Percentiles rank a stretch among this genome's conserved stretches.
These are phyloP conservation scores for Seriola dumerili DNA, from an alignment of 2,113 vertebrate genomes.

Conservation along the genomic window DNA sequence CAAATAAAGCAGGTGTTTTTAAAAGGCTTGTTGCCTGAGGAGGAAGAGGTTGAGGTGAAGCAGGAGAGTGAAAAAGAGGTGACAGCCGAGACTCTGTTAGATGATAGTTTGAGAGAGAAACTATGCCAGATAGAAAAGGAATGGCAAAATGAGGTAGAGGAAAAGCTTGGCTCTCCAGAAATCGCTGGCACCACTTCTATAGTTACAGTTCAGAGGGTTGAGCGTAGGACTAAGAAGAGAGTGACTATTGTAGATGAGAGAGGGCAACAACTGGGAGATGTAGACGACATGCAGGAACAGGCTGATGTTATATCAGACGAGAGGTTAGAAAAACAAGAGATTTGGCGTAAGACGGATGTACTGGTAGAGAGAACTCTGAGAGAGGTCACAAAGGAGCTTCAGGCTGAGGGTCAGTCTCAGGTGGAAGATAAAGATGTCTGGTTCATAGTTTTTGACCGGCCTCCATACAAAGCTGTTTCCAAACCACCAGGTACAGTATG, in stretches of 20 bases:
- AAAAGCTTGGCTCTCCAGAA: constrained; percentile 20
- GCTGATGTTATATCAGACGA: constrained; percentile 3
- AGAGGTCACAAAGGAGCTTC: constrained; percentile 8
- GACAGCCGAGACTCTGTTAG: constrained; percentile 1
- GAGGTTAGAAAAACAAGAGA: constrained; percentile 4
- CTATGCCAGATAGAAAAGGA: constrained; percentile 61
- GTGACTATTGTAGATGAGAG: constrained; percentile 52
- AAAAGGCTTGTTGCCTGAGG: constrained; percentile 69
- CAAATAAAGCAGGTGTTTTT: constrained; percentile 78
- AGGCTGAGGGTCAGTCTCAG: constrained; percentile 16
- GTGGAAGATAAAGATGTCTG: constrained; percentile 62
- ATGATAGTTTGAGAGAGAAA: constrained; percentile 57
- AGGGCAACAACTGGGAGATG: background rate
- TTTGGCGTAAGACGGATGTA: constrained; percentile 9
- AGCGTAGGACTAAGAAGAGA: constrained; percentile 34
- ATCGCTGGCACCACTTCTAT: background rate
- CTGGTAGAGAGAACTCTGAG: constrained; percentile 8
- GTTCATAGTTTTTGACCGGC: constrained; percentile 67
- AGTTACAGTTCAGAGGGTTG: constrained; percentile 33
- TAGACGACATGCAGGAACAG: constrained; percentile 1
- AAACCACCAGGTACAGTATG: constrained; percentile 74
- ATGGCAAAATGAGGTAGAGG: constrained; percentile 47
- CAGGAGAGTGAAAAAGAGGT: constrained; percentile 22
- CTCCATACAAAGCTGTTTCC: constrained; percentile 51
- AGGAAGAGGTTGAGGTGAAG: constrained; percentile 33